Percentiles rank a stretch among this genome's conserved stretches.
These are phyloP conservation scores for Harmothoe impar DNA, from an alignment of 2,888 invertebrate species.

Conservation along the genomic window DNA sequence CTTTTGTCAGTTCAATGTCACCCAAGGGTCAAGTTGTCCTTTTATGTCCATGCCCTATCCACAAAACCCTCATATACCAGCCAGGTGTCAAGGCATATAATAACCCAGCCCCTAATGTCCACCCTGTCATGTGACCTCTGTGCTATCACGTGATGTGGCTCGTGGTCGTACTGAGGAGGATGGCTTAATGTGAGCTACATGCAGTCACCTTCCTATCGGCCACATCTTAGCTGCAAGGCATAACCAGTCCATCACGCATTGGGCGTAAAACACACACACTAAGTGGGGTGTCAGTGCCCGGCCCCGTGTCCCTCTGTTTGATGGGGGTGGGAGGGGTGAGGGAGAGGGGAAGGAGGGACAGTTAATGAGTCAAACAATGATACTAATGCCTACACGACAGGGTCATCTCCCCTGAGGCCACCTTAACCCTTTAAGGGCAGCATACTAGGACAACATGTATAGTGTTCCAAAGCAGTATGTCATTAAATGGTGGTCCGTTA, in stretches of 20 bases:
- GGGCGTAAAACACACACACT: not conserved
- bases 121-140: not conserved
- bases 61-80: too few species aligned
- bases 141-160: not conserved
- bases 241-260: constrained; percentile 12
- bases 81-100: not conserved
- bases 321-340: constrained; percentile 4
- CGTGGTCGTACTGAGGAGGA: not conserved
- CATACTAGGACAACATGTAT: too few species aligned
- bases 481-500: too few species aligned
- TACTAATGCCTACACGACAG: not conserved
- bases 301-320: not conserved
- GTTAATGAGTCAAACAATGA: constrained; percentile 32
- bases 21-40: too few species aligned
- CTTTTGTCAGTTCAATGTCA: too few species aligned
- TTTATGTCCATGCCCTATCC: too few species aligned
- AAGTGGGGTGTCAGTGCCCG: not conserved
- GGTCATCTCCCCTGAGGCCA: too few species aligned
- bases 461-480: too few species aligned
- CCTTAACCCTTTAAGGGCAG: too few species aligned
- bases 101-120: not conserved
- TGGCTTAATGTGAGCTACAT: not conserved
- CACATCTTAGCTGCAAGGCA: not conserved
- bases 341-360: not conserved
- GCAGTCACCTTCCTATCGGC: not conserved